Evolutionary conservation across 1,140 invertebrate genomes (phyloP), one percentile per base, ranked within the genome.

Genomic region (Linepithema humile): DNA sequence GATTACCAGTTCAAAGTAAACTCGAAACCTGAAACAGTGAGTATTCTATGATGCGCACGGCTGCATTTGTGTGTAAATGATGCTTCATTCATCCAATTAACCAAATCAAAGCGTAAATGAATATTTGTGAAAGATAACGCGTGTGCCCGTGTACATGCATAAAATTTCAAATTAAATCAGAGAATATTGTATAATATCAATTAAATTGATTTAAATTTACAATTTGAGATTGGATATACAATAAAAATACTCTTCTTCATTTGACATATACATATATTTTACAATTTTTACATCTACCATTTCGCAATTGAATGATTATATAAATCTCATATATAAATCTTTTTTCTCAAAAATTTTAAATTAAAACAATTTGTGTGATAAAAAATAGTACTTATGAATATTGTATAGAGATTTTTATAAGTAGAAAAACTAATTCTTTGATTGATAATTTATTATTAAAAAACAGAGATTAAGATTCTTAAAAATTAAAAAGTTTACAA

Each of bases 1-100:
- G 45, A 95, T 94, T 43, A 95, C 92, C 73, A 94, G 90, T 85
- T 95, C 94, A 80, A 95, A 95, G 85, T 95, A 95, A 77, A 95
- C 91, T 64, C 95, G 94, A 88, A 95, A 95, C 85, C 95, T 95
- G 89, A 26, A 90, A 91, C 26, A 74, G 26, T 38, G 43, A 64
- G 7, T 3, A 12, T 12, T 35, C 0, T 26, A 45, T 60, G 3
- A 64, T 12, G 15, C 40, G 6, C 10, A 0, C 67, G 12, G 17
- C 1, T 50, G n/a, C 5, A 26, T 62, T 17, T n/a, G n/a, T n/a
- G n/a, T 17, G 20, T 38, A 60, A 69, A 59, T 6, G 53, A 55
- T 3, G 12, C 7, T 55, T 3, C 9, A 17, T 20, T 43, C 1
- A 70, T 4, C 1, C 1, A 32, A 20, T 57, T 67, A 50, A 53